phyloP scores from a whole-genome alignment of 64 coral and sea anemone genomes.

The Platygyra sinensis region DNA sequence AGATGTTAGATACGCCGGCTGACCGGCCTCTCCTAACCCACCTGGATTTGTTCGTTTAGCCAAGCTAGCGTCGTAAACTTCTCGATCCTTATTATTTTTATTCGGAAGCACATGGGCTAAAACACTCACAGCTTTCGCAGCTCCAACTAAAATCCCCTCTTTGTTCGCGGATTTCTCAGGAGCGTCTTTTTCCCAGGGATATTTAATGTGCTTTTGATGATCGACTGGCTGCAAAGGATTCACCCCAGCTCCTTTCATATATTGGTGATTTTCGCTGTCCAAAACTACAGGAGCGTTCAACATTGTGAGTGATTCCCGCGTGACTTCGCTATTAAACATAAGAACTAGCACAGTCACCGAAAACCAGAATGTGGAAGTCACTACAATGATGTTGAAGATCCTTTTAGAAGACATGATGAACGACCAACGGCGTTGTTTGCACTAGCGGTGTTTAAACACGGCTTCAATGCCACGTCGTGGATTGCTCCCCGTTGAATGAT shows the following conservation, averaged over 20 bases:
- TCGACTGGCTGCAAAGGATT: constrained; percentile 85
- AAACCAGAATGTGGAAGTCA: constrained; percentile 97
- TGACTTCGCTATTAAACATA: constrained; percentile 93
- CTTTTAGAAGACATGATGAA: constrained; percentile 63
- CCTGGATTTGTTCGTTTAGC: constrained; percentile 82
- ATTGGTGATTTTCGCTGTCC: constrained; percentile 70
- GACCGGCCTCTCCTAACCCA: constrained; percentile 82
- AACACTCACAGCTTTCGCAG: constrained; percentile 72
- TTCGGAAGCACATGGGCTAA: constrained; percentile 76
- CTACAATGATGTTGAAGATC: constrained; percentile 89
- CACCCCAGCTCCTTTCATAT: constrained; percentile 90
- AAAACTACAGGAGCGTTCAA: constrained; percentile 86
- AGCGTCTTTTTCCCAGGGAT: constrained; percentile 87
- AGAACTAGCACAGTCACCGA: constrained; percentile 87
- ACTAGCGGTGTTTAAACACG: constrained; percentile 13
- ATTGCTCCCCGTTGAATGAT: not conserved
- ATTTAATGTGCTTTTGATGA: constrained; percentile 83
- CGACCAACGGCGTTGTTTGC: not conserved
- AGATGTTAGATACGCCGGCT: constrained; percentile 76
- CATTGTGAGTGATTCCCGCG: constrained; percentile 88
- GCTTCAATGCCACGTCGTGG: constrained; percentile 21
- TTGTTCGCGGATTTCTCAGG: constrained; percentile 3
- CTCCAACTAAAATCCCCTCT: constrained; percentile 62
- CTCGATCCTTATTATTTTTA: constrained; percentile 3
- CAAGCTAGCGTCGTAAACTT: constrained; percentile 81